phyloP scores from a whole-genome alignment of 2,113 vertebrate species.

The Psephotus haematonotus region DNA sequence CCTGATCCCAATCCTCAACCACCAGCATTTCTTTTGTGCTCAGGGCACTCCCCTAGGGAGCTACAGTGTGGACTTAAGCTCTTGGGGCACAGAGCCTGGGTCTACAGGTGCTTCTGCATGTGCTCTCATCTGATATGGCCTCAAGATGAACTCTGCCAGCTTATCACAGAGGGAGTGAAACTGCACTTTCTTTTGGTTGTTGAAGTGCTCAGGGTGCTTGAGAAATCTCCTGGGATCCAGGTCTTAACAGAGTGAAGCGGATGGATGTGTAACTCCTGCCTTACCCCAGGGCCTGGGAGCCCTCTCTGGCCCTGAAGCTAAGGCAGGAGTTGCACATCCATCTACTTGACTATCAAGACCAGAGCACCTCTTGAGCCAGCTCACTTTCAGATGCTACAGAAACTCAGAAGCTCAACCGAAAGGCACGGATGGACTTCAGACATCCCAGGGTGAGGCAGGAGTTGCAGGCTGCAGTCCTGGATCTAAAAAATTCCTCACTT shows the following conservation, averaged over 20 bases:
- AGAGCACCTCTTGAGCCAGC: background rate
- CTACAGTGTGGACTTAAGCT: background rate
- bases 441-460: background rate
- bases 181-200: background rate
- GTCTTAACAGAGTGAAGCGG: background rate
- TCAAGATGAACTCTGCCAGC: background rate
- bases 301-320: accelerated
- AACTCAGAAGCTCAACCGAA: background rate
- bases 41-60: background rate
- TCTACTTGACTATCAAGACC: background rate
- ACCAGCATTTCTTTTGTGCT: background rate
- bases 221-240: background rate
- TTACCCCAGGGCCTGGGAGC: background rate
- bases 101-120: background rate
- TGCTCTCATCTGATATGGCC: background rate
- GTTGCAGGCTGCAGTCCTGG: background rate
- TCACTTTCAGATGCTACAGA: background rate
- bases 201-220: background rate
- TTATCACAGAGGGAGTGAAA: background rate
- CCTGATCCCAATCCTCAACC: background rate
- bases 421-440: background rate
- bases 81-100: background rate
- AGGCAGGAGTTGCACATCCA: background rate
- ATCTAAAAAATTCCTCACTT: background rate
- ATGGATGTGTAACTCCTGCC: background rate